Base-by-base conservation (phyloP, 2,797 vertebrate species). In the Agapornis canus region DNA sequence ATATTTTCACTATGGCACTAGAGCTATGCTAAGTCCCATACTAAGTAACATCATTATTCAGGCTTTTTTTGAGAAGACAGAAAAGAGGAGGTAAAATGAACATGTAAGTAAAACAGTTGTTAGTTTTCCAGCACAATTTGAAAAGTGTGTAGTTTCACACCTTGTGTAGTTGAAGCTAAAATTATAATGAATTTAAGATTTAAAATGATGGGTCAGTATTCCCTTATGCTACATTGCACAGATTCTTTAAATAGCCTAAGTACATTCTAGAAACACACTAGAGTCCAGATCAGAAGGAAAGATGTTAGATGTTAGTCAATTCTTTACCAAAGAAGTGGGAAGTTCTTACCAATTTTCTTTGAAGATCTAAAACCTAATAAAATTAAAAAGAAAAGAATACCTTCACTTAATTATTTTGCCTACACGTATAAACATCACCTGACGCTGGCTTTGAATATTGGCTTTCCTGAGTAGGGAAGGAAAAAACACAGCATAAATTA, bases 341-440 rank as follows among this genome's bases (percentile, higher is more conserved):
- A 75, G 25, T 35, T 92, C 83, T 94, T 93, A 94, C 29, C 76
- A 75, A 82, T 92, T 92, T 94, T 95, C 86, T 92, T 89, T 93
- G 68, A 90, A 77, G 59, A 90, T 45, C 64, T 94, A 82, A 95
- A 94, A 91, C 79, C 92, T 90, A 89, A 82, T n/a, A 72, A 94
- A 86, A 35, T 35, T 57, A 25, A 57, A 25, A 25, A 76, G 6
- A 90, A 89, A 96, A 70, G 82, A 78, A 78, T 1, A 52, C 16
- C 21, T 70, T 81, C 37, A 68, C 45, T 85, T 78, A 60, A 43
- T 56, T 80, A 45, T 59, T 90, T 83, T 69, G 22, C 32, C 66
- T 56, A 70, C 20, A 37, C 0, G 2, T 49, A 18, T 65, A 56
- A 92, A 60, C 16, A 73, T 73, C 57, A 85, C 21, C 45, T 63